phyloP scores from a whole-genome alignment of 2,797 vertebrate species.

The Myotis pilosus region DNA sequence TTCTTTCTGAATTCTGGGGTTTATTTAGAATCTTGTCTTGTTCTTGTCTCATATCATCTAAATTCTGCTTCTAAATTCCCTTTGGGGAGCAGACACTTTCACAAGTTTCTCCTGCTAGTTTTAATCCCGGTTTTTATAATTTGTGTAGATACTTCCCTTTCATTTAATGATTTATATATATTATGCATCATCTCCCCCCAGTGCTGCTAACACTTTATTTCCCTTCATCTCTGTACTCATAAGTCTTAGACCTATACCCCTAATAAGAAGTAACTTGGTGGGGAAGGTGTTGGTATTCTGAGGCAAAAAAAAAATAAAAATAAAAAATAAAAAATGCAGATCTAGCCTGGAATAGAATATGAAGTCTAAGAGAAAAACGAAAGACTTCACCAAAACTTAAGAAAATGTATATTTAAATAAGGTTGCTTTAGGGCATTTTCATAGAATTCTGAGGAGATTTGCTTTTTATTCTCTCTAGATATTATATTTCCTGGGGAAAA shows the following conservation, averaged over 20 bases:
- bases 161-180: background rate
- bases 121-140: background rate
- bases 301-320: background rate
- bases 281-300: background rate
- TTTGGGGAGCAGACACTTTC: background rate
- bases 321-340: background rate
- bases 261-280: background rate
- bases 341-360: background rate
- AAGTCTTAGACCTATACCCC: background rate
- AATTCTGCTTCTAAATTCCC: background rate
- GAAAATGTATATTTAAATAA: constrained; percentile 22
- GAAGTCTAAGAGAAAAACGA: constrained; percentile 24
- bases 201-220: background rate
- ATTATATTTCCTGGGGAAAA: background rate
- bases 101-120: background rate
- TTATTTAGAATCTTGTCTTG: constrained; percentile 27
- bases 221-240: background rate
- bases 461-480: background rate
- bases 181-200: background rate
- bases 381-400: background rate
- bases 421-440: background rate
- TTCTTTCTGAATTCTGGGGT: background rate
- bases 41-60: background rate
- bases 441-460: background rate
- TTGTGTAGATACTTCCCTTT: background rate